Evolutionary conservation across 35 echinoderm and acorn worm species (phyloP).

Genomic region (Patiria miniata): DNA sequence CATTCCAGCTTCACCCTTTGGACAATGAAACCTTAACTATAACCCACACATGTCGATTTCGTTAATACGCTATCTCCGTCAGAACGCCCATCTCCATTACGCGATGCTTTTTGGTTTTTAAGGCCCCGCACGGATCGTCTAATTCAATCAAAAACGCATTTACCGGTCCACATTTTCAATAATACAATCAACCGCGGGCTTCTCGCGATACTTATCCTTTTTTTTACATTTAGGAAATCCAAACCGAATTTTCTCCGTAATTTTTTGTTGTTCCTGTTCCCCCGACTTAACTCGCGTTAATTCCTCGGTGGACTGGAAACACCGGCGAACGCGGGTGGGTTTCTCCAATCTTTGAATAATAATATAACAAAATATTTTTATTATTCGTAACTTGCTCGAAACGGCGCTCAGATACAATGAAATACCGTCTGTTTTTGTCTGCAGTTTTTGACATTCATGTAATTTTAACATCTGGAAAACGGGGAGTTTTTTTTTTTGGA

Average conservation of each 20-base stretch:
- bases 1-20: no score
- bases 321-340: no score
- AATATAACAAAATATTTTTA: no score
- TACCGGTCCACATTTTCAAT: slow-evolving; percentile 20
- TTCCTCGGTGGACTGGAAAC: neutral
- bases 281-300: neutral
- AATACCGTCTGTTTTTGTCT: no score
- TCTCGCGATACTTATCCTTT: neutral
- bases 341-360: no score
- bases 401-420: no score
- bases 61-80: neutral
- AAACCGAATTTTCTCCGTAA: neutral
- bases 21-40: no score
- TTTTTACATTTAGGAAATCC: neutral
- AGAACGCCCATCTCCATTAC: neutral
- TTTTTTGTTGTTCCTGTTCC: neutral
- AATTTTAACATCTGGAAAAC: no score
- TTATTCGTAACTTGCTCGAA: no score
- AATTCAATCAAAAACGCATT: slow-evolving; percentile 24
- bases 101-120: neutral
- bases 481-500: no score
- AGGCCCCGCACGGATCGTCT: neutral
- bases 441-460: no score
- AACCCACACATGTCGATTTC: neutral
- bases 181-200: neutral